Percentiles rank a stretch among this genome's conserved stretches.
These are phyloP conservation scores for Megastigmus dorsalis DNA, from an alignment of 2,888 invertebrate genomes.

Conservation along the genomic window DNA sequence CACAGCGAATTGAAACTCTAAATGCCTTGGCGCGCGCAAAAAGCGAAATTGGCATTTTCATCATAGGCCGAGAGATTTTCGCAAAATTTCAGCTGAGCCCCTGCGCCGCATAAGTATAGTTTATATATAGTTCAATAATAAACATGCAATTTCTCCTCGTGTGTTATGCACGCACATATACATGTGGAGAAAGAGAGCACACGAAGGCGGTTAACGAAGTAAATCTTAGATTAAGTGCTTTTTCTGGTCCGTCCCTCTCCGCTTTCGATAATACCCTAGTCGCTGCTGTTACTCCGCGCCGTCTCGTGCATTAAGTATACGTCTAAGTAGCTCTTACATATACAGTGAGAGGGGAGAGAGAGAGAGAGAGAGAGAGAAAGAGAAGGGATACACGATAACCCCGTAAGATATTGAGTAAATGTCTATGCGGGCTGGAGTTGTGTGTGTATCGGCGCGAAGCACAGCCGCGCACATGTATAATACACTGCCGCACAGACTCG, in stretches of 20 bases:
- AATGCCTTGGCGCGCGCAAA: too few relatives aligned
- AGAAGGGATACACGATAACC: conserved; percentile 42
- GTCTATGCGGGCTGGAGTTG: background rate
- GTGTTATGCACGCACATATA: background rate
- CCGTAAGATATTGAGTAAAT: conserved; percentile 44
- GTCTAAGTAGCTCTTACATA: conserved; percentile 39
- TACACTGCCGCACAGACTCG: background rate
- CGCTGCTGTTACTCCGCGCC: too few relatives aligned
- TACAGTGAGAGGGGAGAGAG: background rate
- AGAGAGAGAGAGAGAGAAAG: too few relatives aligned
- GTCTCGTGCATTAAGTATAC: conserved; percentile 36
- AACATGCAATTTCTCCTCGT: background rate
- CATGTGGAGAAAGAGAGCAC: too few relatives aligned
- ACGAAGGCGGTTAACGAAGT: conserved; percentile 26
- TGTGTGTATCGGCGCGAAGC: background rate
- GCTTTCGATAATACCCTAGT: background rate
- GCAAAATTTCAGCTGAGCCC: too few relatives aligned
- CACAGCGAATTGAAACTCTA: too few relatives aligned
- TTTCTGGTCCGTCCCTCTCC: conserved; percentile 1
- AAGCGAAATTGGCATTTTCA: background rate
- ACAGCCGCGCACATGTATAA: background rate
- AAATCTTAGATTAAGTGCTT: conserved; percentile 34
- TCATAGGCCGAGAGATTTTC: conserved; percentile 2
- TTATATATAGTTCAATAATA: too few relatives aligned
- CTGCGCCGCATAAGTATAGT: too few relatives aligned